These are phyloP conservation scores for Leucophenga montana DNA, from an alignment of 2,888 invertebrate genomes.

Conservation along the genomic window DNA sequence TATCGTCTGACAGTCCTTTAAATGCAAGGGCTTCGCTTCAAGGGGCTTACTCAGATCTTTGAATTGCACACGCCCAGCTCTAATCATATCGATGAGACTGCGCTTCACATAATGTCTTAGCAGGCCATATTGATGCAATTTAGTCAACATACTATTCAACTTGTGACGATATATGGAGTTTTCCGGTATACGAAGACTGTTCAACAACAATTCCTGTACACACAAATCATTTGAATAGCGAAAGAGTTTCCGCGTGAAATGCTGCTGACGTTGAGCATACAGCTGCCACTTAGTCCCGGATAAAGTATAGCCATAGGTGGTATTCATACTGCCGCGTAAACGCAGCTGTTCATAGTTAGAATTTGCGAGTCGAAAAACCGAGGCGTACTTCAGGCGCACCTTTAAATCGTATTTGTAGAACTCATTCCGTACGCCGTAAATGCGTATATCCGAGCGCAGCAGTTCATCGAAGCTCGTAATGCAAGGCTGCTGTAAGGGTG, in stretches of 20 bases:
- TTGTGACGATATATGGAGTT: slow-evolving; percentile 38
- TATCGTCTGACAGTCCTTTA: slow-evolving; percentile 6
- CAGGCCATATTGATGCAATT: slow-evolving; percentile 37
- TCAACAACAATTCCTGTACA: no score
- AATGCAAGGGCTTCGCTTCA: slow-evolving; percentile 28
- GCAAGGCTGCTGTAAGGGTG: slow-evolving; percentile 26
- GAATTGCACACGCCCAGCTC: slow-evolving; percentile 19
- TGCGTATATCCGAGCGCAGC: slow-evolving; percentile 23
- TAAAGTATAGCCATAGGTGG: slow-evolving; percentile 44
- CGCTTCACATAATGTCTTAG: neutral
- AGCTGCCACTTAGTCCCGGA: slow-evolving; percentile 32
- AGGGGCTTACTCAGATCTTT: slow-evolving; percentile 28
- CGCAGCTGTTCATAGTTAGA: neutral
- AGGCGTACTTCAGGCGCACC: slow-evolving; percentile 39
- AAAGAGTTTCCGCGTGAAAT: slow-evolving; percentile 43
- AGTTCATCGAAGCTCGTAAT: slow-evolving; percentile 38
- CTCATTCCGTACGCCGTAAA: slow-evolving; percentile 38
- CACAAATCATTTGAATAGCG: slow-evolving; percentile 45
- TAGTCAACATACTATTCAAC: slow-evolving; percentile 5
- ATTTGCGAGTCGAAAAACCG: slow-evolving; percentile 41
- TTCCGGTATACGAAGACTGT: slow-evolving; percentile 24
- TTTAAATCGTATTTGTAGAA: slow-evolving; percentile 38
- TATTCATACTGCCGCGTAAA: slow-evolving; percentile 42
- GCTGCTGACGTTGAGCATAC: slow-evolving; percentile 32
- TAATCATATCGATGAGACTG: slow-evolving; percentile 33